Evolutionary conservation across 2,888 invertebrate genomes (phyloP).

Genomic region (Hyposoter dolosus): DNA sequence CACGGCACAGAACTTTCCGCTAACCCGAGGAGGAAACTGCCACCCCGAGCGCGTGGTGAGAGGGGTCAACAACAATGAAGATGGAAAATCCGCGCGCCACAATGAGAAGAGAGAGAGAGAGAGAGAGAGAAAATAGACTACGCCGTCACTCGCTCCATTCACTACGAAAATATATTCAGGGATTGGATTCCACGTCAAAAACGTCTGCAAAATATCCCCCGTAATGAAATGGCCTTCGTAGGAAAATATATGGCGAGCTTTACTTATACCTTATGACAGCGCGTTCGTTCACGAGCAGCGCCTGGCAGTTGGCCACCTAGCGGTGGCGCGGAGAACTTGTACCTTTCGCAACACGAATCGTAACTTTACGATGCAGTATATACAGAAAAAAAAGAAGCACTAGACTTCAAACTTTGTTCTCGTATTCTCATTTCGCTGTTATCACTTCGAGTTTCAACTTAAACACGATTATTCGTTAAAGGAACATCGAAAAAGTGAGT

Average conservation of each 20-base stretch:
- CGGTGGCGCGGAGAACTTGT: background rate
- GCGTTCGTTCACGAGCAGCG: background rate
- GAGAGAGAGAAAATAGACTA: conserved; percentile 16
- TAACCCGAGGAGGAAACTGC: conserved; percentile 68
- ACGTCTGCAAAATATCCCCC: background rate
- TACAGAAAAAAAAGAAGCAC: background rate
- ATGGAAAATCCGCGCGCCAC: conserved; percentile 37
- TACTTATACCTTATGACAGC: background rate
- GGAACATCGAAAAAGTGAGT: conserved; percentile 9
- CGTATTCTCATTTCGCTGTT: background rate
- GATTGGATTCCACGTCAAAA: background rate
- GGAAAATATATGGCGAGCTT: background rate
- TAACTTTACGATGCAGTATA: background rate
- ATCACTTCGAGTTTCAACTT: background rate
- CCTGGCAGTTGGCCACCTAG: background rate
- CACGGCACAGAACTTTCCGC: conserved; percentile 30
- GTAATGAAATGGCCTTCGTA: background rate
- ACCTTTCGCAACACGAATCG: background rate
- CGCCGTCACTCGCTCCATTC: conserved; percentile 42
- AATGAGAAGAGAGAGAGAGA: background rate
- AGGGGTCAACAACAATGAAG: conserved; percentile 52
- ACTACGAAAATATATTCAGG: conserved; percentile 11
- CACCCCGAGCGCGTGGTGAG: background rate
- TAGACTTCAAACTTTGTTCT: background rate
- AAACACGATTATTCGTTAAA: background rate